phyloP scores from a whole-genome alignment of 2,888 invertebrate species.

The Drosophila anomelani region DNA sequence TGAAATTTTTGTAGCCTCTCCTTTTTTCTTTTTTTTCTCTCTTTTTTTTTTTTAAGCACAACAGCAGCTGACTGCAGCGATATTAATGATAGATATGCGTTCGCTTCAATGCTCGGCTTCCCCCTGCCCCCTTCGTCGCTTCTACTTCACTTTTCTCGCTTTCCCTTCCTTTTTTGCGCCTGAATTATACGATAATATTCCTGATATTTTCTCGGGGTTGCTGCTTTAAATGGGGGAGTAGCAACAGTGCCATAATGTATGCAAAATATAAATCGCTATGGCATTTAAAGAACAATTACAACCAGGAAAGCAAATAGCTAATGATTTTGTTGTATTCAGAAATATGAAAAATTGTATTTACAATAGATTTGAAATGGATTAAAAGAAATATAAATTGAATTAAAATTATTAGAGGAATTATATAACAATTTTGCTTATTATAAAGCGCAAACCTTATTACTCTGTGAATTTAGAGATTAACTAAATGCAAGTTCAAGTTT shows the following conservation, averaged over 20 bases:
- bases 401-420: not conserved
- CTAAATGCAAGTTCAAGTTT: not conserved
- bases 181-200: slow-evolving; percentile 69
- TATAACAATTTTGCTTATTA: not conserved
- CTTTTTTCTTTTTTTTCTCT: too few relatives aligned
- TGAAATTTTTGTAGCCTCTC: too few relatives aligned
- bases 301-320: too few relatives aligned
- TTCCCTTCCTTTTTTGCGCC: slow-evolving; percentile 6
- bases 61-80: slow-evolving; percentile 80
- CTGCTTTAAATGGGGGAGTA: slow-evolving; percentile 39
- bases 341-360: not conserved
- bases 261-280: slow-evolving; percentile 18
- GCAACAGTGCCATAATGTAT: not conserved
- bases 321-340: too few relatives aligned
- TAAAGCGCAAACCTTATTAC: too few relatives aligned
- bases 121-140: slow-evolving; percentile 14
- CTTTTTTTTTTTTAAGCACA: slow-evolving; percentile 56
- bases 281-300: slow-evolving; percentile 38
- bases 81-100: slow-evolving; percentile 79
- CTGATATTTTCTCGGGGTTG: slow-evolving; percentile 23
- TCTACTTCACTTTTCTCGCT: not conserved
- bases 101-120: slow-evolving; percentile 69
- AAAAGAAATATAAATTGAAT: not conserved
- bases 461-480: not conserved
- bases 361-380: not conserved